Evolutionary conservation across 2,113 vertebrate species (phyloP), one percentile per base, ranked within the genome.

Genomic region (Chroicocephalus ridibundus): DNA sequence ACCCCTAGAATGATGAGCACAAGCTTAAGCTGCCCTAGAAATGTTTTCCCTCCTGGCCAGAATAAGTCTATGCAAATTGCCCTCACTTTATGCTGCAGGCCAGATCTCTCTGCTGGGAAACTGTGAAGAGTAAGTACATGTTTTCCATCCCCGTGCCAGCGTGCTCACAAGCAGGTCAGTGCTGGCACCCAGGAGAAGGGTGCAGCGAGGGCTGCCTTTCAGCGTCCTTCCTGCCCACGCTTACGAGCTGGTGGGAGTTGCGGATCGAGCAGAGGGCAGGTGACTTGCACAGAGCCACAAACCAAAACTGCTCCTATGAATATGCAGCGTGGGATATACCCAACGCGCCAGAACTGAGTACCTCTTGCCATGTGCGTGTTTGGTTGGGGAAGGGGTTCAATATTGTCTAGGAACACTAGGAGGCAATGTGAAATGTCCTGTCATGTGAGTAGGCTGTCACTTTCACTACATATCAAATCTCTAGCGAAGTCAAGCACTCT

Each of bases 191-290:
- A 2, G n/a, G 22, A 55, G 75, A 69, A 87, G 25, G 2, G 2
- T 24, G 24, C 42, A 36, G 15, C 0, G 3, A 32, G n/a, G 32
- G 38, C 34, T 80, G 79, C 2, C 2, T 55, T 62, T 70, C 22
- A 8, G 25, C 11, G 14, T 66, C 52, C 40, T 61, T 68, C n/a
- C 26, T 83, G 19, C 42, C 31, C 36, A 5, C 0, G 1, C 14
- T 27, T 29, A 8, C 0, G 2, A 24, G 38, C 29, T 15, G 20
- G 9, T 72, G 15, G 15, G 22, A 61, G 29, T 44, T 75, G 32
- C 0, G 6, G 46, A 7, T 4, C 0, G 25, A 70, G 51, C 20
- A 83, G 25, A 25, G 13, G 7, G 10, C 7, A 5, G 11, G 15
- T 66, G 46, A 3, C 38, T 20, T 13, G 13, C 32, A 24, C 51